phyloP scores from a whole-genome alignment of 53 echinoderm and acorn worm genomes.

The Pentamera pediparva region DNA sequence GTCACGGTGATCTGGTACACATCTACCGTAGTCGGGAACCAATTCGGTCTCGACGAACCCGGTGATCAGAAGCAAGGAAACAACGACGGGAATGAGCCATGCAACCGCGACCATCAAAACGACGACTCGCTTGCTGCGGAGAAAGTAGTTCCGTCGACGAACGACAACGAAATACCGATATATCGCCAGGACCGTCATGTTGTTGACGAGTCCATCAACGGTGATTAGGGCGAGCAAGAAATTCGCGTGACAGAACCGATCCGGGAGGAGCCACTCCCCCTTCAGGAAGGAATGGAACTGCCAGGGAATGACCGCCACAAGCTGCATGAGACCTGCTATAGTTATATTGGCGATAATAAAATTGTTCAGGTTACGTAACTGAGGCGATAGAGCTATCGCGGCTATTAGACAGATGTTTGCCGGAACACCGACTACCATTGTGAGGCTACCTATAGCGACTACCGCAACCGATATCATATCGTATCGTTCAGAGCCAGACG shows the following conservation, averaged over 20 bases:
- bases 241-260: background rate
- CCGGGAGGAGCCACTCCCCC: background rate
- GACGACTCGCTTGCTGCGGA: background rate
- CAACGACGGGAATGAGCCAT: background rate
- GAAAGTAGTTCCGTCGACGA: constrained; percentile 9
- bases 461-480: constrained; percentile 2
- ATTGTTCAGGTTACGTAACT: constrained; percentile 12
- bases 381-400: background rate
- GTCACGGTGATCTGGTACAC: background rate
- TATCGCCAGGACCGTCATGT: constrained; percentile 10
- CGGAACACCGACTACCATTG: background rate
- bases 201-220: constrained; percentile 14
- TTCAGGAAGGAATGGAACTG: background rate
- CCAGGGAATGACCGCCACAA: constrained; percentile 15
- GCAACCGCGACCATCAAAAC: background rate
- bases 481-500: no score
- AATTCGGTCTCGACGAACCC: background rate
- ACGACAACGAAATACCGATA: constrained; percentile 24
- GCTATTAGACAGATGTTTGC: background rate
- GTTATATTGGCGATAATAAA: constrained; percentile 16
- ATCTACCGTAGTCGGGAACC: background rate
- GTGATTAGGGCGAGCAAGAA: constrained; percentile 4
- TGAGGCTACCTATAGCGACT: background rate
- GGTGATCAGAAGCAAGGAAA: background rate
- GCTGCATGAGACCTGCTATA: constrained; percentile 2